Evolutionary conservation across 2,113 vertebrate species (phyloP).

Genomic region (Neotoma lepida): DNA sequence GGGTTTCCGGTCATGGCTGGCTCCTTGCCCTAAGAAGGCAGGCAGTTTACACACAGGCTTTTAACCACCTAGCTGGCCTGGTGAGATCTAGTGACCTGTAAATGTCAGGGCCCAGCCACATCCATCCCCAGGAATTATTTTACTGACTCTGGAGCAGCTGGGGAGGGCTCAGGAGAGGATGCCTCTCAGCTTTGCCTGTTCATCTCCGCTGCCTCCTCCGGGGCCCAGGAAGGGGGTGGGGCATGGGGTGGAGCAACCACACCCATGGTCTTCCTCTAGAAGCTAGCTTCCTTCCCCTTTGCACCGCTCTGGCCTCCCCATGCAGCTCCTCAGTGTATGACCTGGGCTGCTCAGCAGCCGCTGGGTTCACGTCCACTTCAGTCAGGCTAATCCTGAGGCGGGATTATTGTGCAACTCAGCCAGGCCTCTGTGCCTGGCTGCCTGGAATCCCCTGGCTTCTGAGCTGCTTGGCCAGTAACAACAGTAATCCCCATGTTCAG

Average conservation of each 20-base stretch:
- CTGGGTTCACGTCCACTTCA: neutral
- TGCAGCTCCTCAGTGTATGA: neutral
- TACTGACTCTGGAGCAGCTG: neutral
- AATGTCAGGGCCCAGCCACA: neutral
- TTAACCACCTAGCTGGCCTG: constrained; percentile 37
- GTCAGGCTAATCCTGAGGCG: neutral
- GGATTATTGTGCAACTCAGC: constrained; percentile 48
- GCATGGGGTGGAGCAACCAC: neutral
- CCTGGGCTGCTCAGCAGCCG: neutral
- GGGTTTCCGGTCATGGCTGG: constrained; percentile 67
- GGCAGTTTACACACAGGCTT: constrained; percentile 52
- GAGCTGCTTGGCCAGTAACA: neutral
- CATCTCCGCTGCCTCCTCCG: neutral
- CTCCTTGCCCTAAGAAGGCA: constrained; percentile 48
- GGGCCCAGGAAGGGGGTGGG: neutral
- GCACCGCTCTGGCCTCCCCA: neutral
- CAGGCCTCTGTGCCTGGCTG: neutral
- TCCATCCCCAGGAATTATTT: neutral
- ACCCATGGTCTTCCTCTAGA: neutral
- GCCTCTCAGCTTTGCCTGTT: neutral
- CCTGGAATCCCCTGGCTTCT: constrained; percentile 4
- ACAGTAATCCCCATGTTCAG: neutral
- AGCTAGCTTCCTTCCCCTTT: constrained; percentile 48
- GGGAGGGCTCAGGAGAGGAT: neutral
- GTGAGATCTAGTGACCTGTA: neutral